Percentiles rank a stretch among this genome's conserved stretches.
phyloP scores from a whole-genome alignment of 2,113 vertebrate species.

The Phrynocephalus versicolor region DNA sequence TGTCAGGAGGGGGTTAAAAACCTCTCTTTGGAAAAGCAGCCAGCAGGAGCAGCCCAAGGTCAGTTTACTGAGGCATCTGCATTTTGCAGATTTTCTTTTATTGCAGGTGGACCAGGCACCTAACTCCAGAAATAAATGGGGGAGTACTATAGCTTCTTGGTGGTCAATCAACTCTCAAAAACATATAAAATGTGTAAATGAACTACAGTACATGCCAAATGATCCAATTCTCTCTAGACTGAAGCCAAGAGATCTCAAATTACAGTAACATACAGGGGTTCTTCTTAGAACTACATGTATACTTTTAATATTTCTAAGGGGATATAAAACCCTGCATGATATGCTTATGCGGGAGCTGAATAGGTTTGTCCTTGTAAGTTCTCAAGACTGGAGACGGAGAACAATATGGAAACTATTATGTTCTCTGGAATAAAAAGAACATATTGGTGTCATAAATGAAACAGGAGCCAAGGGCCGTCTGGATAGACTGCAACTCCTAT shows the following conservation, averaged over 20 bases:
- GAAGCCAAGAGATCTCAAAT: background rate
- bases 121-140: too few relatives aligned
- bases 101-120: too few relatives aligned
- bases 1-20: too few relatives aligned
- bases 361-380: background rate
- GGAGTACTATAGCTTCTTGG: too few relatives aligned
- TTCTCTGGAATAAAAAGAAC: background rate
- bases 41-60: too few relatives aligned
- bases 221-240: background rate
- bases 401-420: background rate
- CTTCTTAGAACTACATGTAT: too few relatives aligned
- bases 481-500: background rate
- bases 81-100: too few relatives aligned
- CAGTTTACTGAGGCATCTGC: too few relatives aligned
- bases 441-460: background rate
- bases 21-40: too few relatives aligned
- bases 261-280: background rate
- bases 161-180: background rate
- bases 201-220: background rate
- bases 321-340: background rate
- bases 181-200: background rate
- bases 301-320: too few relatives aligned
- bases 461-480: background rate
- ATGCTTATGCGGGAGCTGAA: background rate
- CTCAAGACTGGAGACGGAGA: background rate